Base-by-base conservation (phyloP, 1,140 invertebrate species). In the Saccostrea echinata region DNA sequence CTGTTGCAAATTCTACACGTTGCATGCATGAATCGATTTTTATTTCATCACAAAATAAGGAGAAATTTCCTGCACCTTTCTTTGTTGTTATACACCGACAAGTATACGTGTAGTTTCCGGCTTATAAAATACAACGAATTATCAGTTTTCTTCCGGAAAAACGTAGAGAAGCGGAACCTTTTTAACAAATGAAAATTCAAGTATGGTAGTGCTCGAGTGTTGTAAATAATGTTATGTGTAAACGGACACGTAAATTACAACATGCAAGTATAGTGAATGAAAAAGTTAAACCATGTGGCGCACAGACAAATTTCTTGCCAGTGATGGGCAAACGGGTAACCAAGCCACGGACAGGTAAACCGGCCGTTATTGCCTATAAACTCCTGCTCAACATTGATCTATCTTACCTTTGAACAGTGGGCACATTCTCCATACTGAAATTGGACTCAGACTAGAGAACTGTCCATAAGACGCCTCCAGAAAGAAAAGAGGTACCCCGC, bases 381-480 rank as follows among this genome's bases (percentile, higher is more conserved):
- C 43, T 43, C 9, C 43, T 4, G 43, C 1, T 43, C 43, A 43
- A 43, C 9, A 6, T 4, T 9, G 43, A 43, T 43, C 43, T 21
- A n/a, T 55, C 89, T 80, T 88, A 94, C 93, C 93, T 93, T 94
- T 94, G 76, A 94, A 94, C 16, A 94, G 76, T n/a, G 94, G 94
- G 81, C 90, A 86, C 27, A 93, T 91, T 35, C 90, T 90, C 93
- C 93, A 94, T 43, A 93, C 91, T 24, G 92, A 88, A 9, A 94
- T 90, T 6, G 93, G 93, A 33, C 93, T 93, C 1, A 94, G 86
- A 35, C 92, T 93, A 52, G 92, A 91, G 88, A 97, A 96, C 94
- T 98, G 97, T 3, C 97, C 97, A 35, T 97, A 95, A 0, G 96
- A 96, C 6, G 97, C 96, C 94, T 98, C 97, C 89, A 97, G 95